A percentile compares a stretch with the other conserved stretches of the same genome.
Evolutionary conservation across 2,113 vertebrate genomes (phyloP).

Genomic region (Lanius ludovicianus): DNA sequence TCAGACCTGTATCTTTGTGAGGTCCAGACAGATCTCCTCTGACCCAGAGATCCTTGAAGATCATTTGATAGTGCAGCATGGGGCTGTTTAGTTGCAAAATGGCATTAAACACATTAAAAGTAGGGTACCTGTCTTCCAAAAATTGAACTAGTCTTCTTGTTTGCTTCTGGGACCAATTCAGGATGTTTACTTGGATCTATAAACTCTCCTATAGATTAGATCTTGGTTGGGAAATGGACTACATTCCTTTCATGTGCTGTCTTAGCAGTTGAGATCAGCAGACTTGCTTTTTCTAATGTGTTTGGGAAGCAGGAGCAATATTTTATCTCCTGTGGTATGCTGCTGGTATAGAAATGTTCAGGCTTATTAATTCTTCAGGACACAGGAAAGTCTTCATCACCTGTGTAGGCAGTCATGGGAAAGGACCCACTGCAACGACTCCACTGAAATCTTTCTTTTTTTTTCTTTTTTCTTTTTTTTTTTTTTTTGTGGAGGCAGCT

Average conservation of each 20-base stretch:
- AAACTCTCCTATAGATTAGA: conserved; percentile 63
- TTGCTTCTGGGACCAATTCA: conserved; percentile 60
- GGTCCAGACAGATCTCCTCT: background rate
- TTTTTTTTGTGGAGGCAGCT: background rate
- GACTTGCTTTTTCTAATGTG: conserved; percentile 55
- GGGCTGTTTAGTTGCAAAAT: background rate
- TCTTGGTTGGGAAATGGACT: conserved; percentile 67
- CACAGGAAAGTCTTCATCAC: conserved; percentile 41
- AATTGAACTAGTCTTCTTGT: conserved; percentile 40
- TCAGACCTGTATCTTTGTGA: background rate
- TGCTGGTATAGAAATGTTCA: conserved; percentile 45
- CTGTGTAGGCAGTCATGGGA: conserved; percentile 44
- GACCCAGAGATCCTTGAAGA: conserved; percentile 21
- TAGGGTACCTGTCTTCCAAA: conserved; percentile 11
- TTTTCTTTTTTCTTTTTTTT: background rate
- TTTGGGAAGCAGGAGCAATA: conserved; percentile 56
- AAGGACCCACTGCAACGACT: conserved; percentile 22
- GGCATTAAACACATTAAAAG: background rate
- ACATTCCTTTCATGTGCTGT: conserved; percentile 64
- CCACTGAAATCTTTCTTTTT: background rate
- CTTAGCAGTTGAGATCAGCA: conserved; percentile 65
- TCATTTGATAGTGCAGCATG: background rate
- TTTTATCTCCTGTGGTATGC: conserved; percentile 52
- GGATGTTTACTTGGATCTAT: conserved; percentile 62
- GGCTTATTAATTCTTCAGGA: conserved; percentile 60